These are phyloP conservation scores for Tarsius wallacei DNA, from an alignment of 2,797 vertebrate genomes.

Conservation along the genomic window DNA sequence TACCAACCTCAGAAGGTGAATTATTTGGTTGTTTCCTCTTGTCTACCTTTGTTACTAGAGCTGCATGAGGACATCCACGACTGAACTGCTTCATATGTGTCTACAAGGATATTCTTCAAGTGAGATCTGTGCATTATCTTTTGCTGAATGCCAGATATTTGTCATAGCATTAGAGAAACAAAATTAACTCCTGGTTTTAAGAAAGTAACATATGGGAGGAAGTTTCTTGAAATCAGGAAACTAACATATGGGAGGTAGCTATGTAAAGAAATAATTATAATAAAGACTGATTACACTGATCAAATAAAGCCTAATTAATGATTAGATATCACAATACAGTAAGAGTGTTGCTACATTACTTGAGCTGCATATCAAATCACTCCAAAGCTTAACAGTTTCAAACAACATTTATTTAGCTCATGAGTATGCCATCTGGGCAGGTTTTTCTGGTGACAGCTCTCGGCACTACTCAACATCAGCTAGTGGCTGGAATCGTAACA, in stretches of 20 bases:
- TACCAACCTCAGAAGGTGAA: not conserved
- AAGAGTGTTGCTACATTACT: not conserved
- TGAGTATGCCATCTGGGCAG: not conserved
- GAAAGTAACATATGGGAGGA: no score
- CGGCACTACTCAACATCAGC: not conserved
- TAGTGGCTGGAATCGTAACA: not conserved
- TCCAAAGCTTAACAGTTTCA: not conserved
- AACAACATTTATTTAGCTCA: not conserved
- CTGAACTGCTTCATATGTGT: not conserved
- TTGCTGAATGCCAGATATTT: not conserved
- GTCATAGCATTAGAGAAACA: not conserved
- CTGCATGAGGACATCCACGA: not conserved
- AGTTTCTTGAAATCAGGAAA: not conserved
- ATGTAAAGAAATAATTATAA: not conserved
- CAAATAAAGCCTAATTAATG: slow-evolving; percentile 31
- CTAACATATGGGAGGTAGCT: not conserved
- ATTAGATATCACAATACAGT: not conserved
- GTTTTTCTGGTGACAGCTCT: not conserved
- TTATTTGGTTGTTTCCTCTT: not conserved
- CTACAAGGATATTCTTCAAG: not conserved
- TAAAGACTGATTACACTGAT: not conserved
- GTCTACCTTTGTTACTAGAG: not conserved
- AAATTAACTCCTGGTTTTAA: slow-evolving; percentile 14
- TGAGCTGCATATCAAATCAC: not conserved
- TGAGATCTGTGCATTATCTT: not conserved